phyloP scores from a whole-genome alignment of 2,113 vertebrate genomes.

The Galeopterus variegatus region DNA sequence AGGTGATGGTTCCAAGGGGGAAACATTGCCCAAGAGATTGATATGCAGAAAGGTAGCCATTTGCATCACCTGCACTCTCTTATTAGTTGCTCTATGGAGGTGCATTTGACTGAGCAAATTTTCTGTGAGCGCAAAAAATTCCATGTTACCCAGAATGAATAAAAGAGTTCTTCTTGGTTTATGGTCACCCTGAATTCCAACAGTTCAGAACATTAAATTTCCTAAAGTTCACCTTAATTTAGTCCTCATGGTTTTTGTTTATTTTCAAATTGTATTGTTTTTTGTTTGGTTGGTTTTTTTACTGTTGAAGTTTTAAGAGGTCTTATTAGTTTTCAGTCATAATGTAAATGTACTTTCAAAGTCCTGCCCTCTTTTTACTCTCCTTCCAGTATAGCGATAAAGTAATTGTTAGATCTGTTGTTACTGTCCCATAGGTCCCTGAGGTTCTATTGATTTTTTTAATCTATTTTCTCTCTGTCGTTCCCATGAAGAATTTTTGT shows the following conservation, averaged over 20 bases:
- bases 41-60: not conserved
- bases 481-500: not conserved
- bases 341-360: not conserved
- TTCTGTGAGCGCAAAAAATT: not conserved
- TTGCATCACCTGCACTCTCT: not conserved
- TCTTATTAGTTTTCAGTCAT: not conserved
- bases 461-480: not conserved
- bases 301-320: not conserved
- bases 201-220: not conserved
- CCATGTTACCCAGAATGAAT: not conserved
- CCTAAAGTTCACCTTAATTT: not conserved
- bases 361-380: not conserved
- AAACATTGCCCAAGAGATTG: conserved; percentile 11
- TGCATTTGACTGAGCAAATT: not conserved
- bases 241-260: not conserved
- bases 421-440: not conserved
- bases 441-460: not conserved
- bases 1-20: not conserved
- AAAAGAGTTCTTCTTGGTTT: not conserved
- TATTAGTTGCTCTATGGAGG: not conserved
- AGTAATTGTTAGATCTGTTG: not conserved
- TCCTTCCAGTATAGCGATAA: not conserved
- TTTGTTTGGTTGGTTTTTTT: not conserved
- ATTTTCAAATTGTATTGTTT: not conserved
- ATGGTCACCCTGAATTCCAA: not conserved